Conservation (phyloP, 2,113 vertebrate genomes). For the Nothocercus nigrocapillus region DNA sequence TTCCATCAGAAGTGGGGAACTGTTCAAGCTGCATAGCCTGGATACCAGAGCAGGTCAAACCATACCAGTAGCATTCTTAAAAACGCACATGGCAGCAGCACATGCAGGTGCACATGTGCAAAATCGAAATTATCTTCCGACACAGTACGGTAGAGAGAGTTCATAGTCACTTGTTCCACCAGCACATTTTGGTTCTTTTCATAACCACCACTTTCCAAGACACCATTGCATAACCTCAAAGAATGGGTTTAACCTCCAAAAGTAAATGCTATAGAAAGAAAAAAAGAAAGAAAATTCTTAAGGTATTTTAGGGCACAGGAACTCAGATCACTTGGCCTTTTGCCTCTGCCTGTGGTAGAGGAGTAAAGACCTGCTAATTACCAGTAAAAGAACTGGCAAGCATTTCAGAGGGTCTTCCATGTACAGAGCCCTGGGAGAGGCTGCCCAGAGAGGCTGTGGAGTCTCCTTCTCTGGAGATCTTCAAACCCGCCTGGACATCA, state of each 20-base stretch:
- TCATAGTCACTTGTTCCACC: not conserved
- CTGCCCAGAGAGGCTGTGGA: no score
- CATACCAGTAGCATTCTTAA: not conserved
- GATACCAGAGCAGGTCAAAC: not conserved
- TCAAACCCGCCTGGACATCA: no score
- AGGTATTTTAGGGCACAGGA: not conserved
- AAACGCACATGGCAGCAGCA: not conserved
- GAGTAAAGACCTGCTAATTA: not conserved
- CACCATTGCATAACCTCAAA: not conserved
- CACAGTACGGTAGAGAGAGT: not conserved
- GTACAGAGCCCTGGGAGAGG: not conserved
- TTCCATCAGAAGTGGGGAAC: accelerated
- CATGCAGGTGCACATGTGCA: accelerated
- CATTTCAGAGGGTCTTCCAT: not conserved
- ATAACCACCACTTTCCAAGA: not conserved
- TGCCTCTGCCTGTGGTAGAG: not conserved
- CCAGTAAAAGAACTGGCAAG: not conserved
- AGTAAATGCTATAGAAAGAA: not conserved
- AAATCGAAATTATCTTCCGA: not conserved
- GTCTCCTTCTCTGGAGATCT: no score
- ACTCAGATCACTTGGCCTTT: not conserved
- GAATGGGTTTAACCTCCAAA: not conserved
- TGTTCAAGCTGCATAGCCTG: accelerated
- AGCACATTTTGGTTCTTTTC: not conserved
- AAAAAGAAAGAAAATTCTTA: not conserved